These are phyloP conservation scores for Idris sp. DNA, from an alignment of 1,140 invertebrate genomes.

Conservation along the genomic window DNA sequence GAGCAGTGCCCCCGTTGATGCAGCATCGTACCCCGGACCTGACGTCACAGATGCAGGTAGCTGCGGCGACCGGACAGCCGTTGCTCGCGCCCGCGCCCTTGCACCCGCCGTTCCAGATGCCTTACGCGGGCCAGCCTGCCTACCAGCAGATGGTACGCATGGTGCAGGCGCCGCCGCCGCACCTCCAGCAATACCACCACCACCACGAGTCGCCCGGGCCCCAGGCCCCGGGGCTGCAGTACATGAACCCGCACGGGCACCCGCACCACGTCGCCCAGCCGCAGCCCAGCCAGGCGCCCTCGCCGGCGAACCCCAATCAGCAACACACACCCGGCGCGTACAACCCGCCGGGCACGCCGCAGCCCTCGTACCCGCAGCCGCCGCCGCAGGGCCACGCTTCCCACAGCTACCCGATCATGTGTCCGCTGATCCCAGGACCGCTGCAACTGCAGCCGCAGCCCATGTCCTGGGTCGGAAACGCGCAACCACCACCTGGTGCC, in stretches of 20 bases:
- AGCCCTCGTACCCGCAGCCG: constrained; percentile 78
- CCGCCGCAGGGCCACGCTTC: constrained; percentile 78
- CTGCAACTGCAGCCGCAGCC: constrained; percentile 79
- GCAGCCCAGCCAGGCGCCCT: constrained; percentile 82
- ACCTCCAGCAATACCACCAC: constrained; percentile 80
- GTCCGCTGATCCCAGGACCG: constrained; percentile 79
- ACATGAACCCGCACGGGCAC: constrained; percentile 80
- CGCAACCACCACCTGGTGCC: constrained; percentile 77
- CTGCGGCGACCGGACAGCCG: constrained; percentile 89
- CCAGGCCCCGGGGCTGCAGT: constrained; percentile 79
- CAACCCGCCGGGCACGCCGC: constrained; percentile 80
- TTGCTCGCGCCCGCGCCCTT: constrained; percentile 86
- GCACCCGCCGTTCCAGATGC: constrained; percentile 82
- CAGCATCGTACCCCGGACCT: constrained; percentile 81
- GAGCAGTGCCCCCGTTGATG: constrained; percentile 80
- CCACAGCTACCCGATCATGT: constrained; percentile 81
- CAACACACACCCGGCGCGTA: constrained; percentile 80
- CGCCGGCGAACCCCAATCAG: constrained; percentile 81
- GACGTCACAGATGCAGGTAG: constrained; percentile 85
- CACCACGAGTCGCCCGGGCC: constrained; percentile 80
- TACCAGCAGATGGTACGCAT: constrained; percentile 78
- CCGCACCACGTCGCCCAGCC: constrained; percentile 77
- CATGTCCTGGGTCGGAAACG: constrained; percentile 77
- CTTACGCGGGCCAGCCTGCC: constrained; percentile 79
- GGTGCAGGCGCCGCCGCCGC: constrained; percentile 76